Conservation (phyloP, 2,888 invertebrate genomes). For the Hydroisotoma schaefferi region DNA sequence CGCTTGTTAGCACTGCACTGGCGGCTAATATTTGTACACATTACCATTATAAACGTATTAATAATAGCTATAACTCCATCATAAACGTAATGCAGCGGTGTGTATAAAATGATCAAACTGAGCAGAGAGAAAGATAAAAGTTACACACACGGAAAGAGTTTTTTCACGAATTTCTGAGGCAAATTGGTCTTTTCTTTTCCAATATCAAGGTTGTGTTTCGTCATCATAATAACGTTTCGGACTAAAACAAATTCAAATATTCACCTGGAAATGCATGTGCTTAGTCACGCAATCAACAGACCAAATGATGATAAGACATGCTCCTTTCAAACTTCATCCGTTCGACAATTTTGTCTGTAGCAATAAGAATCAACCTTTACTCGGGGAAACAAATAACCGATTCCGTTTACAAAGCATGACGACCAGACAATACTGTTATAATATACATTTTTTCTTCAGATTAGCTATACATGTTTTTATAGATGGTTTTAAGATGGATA, state of each 20-base stretch:
- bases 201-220: slow-evolving; percentile 41
- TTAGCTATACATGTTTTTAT: too few relatives aligned
- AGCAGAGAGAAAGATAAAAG: too few relatives aligned
- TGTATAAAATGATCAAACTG: too few relatives aligned
- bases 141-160: neutral
- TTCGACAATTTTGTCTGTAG: slow-evolving; percentile 1
- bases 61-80: too few relatives aligned
- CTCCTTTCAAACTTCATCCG: slow-evolving; percentile 20
- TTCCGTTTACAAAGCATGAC: too few relatives aligned
- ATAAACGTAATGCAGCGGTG: too few relatives aligned
- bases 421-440: too few relatives aligned
- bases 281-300: slow-evolving; percentile 41
- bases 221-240: slow-evolving; percentile 21
- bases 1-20: too few relatives aligned
- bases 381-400: slow-evolving; percentile 19
- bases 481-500: too few relatives aligned
- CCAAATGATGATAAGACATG: slow-evolving; percentile 46
- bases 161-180: slow-evolving; percentile 21
- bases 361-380: slow-evolving; percentile 11
- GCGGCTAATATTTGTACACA: too few relatives aligned
- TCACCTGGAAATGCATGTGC: slow-evolving; percentile 33
- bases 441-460: too few relatives aligned
- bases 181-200: slow-evolving; percentile 46
- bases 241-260: slow-evolving; percentile 46
- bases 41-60: too few relatives aligned